phyloP scores from a whole-genome alignment of 2,797 vertebrate species.

The Girardinus metallicus region DNA sequence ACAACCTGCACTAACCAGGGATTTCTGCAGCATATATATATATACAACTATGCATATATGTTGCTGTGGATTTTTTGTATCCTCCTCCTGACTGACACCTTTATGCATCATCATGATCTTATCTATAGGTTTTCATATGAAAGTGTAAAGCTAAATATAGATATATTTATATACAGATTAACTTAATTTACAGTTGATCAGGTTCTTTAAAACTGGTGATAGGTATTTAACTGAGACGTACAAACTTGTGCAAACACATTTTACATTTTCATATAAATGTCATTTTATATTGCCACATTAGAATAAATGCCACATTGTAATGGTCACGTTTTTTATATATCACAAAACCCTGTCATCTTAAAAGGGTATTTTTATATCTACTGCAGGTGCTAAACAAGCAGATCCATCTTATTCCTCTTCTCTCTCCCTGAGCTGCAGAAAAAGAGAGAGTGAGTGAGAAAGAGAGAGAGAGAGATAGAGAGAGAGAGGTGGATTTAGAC shows the following conservation, averaged over 20 bases:
- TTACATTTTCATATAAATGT: background rate
- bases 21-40: background rate
- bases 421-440: slow-evolving; percentile 3
- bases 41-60: background rate
- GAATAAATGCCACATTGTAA: background rate
- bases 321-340: background rate
- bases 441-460: background rate
- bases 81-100: background rate
- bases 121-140: background rate
- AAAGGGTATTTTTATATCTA: background rate
- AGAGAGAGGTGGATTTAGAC: slow-evolving; percentile 45
- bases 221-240: background rate
- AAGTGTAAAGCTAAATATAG: background rate
- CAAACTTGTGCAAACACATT: background rate
- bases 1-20: background rate
- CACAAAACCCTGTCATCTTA: background rate
- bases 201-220: background rate
- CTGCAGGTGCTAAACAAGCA: slow-evolving; percentile 43
- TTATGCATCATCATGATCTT: background rate
- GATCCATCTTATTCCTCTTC: slow-evolving; percentile 38
- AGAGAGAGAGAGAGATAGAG: slow-evolving; percentile 33
- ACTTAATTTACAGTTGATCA: background rate
- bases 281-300: background rate
- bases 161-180: too few species aligned
- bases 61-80: background rate